Evolutionary conservation across 2,888 invertebrate genomes (phyloP).

Genomic region (Asteroscopus sphinx): DNA sequence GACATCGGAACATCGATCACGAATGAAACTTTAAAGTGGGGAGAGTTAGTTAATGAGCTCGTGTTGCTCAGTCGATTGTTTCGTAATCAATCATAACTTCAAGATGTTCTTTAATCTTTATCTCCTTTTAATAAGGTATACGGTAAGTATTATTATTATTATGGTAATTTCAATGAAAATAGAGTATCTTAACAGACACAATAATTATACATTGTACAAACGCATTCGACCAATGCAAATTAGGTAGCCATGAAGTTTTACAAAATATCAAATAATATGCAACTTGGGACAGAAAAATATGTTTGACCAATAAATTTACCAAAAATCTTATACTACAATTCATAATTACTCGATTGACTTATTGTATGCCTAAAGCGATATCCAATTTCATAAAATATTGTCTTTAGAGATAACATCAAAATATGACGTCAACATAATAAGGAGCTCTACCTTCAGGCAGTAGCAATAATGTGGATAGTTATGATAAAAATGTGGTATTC

Average conservation of each 20-base stretch:
- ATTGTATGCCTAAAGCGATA: constrained; percentile 14
- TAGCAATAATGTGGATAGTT: constrained; percentile 41
- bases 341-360: constrained; percentile 15
- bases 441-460: constrained; percentile 26
- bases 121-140: constrained; percentile 34
- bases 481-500: constrained; percentile 59
- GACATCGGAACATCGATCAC: constrained; percentile 57
- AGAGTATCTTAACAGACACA: not conserved
- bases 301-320: not conserved
- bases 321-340: constrained; percentile 1
- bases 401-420: constrained; percentile 28
- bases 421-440: constrained; percentile 19
- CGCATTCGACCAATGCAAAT: constrained; percentile 5
- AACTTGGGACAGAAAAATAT: not conserved
- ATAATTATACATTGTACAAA: not conserved
- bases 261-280: constrained; percentile 6
- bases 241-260: constrained; percentile 5
- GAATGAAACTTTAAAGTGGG: constrained; percentile 38
- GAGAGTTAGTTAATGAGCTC: constrained; percentile 50
- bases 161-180: constrained; percentile 10
- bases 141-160: constrained; percentile 16
- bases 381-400: constrained; percentile 30
- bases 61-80: constrained; percentile 27
- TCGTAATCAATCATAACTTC: constrained; percentile 39
- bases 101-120: constrained; percentile 31